These are phyloP conservation scores for Sceloporus tristichus DNA, from an alignment of 2,113 vertebrate genomes.

Conservation along the genomic window DNA sequence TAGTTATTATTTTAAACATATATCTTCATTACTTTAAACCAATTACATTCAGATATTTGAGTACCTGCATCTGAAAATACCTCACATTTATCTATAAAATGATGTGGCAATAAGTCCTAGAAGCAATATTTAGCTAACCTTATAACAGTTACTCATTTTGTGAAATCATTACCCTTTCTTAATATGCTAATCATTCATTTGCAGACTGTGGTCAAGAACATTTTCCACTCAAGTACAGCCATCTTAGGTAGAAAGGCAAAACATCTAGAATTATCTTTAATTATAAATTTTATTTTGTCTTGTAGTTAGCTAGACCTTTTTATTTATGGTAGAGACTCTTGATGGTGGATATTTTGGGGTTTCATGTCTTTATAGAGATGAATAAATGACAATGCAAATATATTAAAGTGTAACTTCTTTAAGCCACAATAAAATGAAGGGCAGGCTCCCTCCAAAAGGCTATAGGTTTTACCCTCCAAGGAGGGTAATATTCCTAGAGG, in stretches of 20 bases:
- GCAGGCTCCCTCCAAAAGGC: too few relatives aligned
- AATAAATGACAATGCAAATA: neutral
- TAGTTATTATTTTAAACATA: neutral
- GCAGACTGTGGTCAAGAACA: neutral
- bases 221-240: neutral
- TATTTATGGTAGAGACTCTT: neutral
- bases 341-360: neutral
- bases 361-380: neutral
- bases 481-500: neutral
- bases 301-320: neutral
- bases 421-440: neutral
- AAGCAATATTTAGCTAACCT: constrained; percentile 13
- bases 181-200: constrained; percentile 15
- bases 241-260: neutral
- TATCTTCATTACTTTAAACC: neutral
- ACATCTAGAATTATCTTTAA: neutral
- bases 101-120: neutral
- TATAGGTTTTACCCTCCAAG: neutral
- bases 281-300: constrained; percentile 4
- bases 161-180: constrained; percentile 11
- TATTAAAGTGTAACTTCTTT: neutral
- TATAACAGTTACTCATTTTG: neutral
- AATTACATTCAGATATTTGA: neutral
- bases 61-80: neutral
- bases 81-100: neutral